Percentiles rank a stretch among this genome's conserved stretches.
phyloP scores from a whole-genome alignment of 2,797 vertebrate genomes.

The Poecilia picta region DNA sequence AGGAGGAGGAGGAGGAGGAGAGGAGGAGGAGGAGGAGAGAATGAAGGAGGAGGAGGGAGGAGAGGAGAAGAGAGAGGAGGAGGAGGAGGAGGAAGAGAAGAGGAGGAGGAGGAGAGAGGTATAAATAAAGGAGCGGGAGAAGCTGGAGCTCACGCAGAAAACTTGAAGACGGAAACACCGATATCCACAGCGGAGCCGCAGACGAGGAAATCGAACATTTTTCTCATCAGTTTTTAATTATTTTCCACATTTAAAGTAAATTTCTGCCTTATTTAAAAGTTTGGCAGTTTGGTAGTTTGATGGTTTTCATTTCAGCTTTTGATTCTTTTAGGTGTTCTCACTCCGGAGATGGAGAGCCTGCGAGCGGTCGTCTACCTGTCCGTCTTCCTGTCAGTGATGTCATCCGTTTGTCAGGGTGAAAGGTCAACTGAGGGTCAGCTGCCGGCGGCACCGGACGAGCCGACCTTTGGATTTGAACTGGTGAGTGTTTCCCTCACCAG shows the following conservation, averaged over 20 bases:
- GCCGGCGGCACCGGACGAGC: conserved; percentile 39
- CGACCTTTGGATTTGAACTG: conserved; percentile 59
- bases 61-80: too few species aligned
- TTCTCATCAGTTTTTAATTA: neutral
- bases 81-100: conserved; percentile 30
- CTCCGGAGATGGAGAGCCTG: conserved; percentile 72
- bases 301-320: neutral
- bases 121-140: conserved; percentile 53
- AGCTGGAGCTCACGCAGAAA: neutral
- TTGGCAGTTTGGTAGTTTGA: neutral
- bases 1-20: conserved; percentile 10
- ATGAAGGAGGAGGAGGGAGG: too few species aligned
- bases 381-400: conserved; percentile 72
- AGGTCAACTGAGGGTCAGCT: conserved; percentile 63
- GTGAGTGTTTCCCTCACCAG: conserved; percentile 39
- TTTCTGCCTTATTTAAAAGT: neutral
- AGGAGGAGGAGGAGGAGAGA: too few species aligned
- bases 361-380: conserved; percentile 69
- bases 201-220: too few species aligned
- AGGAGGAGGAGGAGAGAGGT: too few species aligned
- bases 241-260: conserved; percentile 31
- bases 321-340: conserved; percentile 3
- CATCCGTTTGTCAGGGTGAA: conserved; percentile 70
- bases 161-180: neutral
- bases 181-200: neutral